These are phyloP conservation scores for Dicrurus megarhynchus DNA, from an alignment of 2,113 vertebrate species.

Conservation along the genomic window DNA sequence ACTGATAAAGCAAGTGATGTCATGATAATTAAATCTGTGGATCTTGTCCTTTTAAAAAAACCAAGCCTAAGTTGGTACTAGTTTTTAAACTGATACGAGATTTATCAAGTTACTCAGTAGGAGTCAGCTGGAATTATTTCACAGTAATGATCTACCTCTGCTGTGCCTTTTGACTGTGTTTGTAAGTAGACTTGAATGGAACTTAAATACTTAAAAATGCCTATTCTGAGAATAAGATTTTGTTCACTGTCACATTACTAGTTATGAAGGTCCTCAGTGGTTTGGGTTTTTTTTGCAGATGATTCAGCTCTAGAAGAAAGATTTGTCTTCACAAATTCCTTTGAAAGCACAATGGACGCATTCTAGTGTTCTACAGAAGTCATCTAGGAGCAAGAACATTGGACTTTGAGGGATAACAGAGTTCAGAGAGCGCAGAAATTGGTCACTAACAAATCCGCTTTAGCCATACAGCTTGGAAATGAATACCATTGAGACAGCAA, in stretches of 20 bases:
- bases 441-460: neutral
- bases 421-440: neutral
- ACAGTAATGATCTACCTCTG: neutral
- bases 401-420: neutral
- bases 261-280: neutral
- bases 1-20: neutral
- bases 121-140: neutral
- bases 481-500: slow-evolving; percentile 78
- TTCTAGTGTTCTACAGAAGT: neutral
- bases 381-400: neutral
- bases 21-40: neutral
- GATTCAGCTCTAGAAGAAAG: neutral
- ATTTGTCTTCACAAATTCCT: neutral
- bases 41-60: neutral
- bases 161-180: neutral
- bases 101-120: neutral
- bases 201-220: neutral
- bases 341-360: neutral
- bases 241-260: neutral
- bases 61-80: neutral
- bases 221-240: neutral
- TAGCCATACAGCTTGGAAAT: slow-evolving; percentile 62
- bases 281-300: slow-evolving; percentile 37
- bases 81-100: neutral
- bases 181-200: neutral